A percentile compares a stretch with the other conserved stretches of the same genome.
Evolutionary conservation across 2,113 vertebrate species (phyloP).

Genomic region (Siniperca chuatsi): DNA sequence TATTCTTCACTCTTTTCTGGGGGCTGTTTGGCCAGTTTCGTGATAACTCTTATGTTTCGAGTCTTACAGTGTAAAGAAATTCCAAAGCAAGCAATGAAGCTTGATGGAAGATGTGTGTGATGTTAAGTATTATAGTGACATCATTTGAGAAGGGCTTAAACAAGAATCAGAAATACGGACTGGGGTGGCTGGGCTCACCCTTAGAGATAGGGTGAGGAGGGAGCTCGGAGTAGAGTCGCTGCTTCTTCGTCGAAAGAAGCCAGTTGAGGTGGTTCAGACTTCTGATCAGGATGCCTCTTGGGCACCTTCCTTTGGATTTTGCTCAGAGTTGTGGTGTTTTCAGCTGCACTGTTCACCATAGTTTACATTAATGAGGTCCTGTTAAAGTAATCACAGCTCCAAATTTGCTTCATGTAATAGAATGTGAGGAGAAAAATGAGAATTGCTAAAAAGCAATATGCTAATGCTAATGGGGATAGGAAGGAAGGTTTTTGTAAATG

Average conservation of each 20-base stretch:
- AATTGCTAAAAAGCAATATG: background rate
- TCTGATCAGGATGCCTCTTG: too few species aligned
- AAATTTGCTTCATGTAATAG: background rate
- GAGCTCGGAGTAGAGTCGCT: too few species aligned
- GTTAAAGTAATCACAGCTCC: background rate
- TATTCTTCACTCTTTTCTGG: slow-evolving; percentile 29
- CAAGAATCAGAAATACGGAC: too few species aligned
- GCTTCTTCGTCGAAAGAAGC: too few species aligned
- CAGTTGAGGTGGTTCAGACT: too few species aligned
- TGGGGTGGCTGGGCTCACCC: too few species aligned
- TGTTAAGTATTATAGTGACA: background rate
- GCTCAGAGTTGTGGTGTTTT: background rate
- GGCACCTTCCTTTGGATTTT: too few species aligned
- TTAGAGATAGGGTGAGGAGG: too few species aligned
- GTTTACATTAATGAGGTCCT: background rate
- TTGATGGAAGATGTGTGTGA: background rate
- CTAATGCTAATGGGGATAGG: background rate
- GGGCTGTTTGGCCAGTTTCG: background rate
- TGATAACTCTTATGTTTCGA: background rate
- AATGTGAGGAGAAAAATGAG: background rate
- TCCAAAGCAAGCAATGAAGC: background rate
- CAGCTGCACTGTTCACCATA: too few species aligned
- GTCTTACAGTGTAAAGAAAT: background rate
- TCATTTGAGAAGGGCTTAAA: background rate
- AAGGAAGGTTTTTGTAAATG: background rate